Percentiles rank a stretch among this genome's conserved stretches.
Evolutionary conservation across 2,797 vertebrate genomes (phyloP).

Genomic region (Leptoclinus maculatus): DNA sequence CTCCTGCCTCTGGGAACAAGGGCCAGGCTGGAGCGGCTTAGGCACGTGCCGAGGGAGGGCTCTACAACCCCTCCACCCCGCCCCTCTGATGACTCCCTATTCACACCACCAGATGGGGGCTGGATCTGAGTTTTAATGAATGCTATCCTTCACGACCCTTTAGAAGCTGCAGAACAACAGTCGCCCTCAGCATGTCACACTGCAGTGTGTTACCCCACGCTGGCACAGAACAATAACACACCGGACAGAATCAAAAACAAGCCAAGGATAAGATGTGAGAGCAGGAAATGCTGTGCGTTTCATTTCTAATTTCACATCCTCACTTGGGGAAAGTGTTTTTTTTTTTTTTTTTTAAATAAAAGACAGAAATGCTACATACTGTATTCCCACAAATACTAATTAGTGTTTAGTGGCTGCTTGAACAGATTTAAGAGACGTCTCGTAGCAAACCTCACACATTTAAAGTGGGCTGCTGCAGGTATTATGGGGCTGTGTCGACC

Average conservation of each 20-base stretch:
- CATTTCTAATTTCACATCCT: neutral
- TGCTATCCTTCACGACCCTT: conserved; percentile 69
- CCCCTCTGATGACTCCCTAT: conserved; percentile 70
- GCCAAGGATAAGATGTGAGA: neutral
- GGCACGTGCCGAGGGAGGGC: conserved; percentile 80
- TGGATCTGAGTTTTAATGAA: conserved; percentile 85
- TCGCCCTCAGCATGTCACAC: conserved; percentile 49
- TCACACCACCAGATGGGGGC: conserved; percentile 86
- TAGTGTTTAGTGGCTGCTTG: neutral
- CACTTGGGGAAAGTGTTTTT: neutral
- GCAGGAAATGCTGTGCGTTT: neutral
- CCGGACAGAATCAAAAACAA: conserved; percentile 18
- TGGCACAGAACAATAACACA: conserved; percentile 37
- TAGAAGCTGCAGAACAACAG: conserved; percentile 44
- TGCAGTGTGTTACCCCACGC: conserved; percentile 49
- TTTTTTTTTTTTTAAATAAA: neutral
- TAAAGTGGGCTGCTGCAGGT: conserved; percentile 8
- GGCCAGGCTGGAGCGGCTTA: conserved; percentile 73
- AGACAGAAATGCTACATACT: neutral
- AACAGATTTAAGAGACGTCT: neutral
- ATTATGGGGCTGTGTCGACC: neutral
- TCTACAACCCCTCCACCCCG: conserved; percentile 29
- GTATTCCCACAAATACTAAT: neutral
- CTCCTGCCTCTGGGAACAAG: conserved; percentile 58
- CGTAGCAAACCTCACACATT: neutral